These are phyloP conservation scores for Sander vitreus DNA, from an alignment of 2,113 vertebrate genomes.

Conservation along the genomic window DNA sequence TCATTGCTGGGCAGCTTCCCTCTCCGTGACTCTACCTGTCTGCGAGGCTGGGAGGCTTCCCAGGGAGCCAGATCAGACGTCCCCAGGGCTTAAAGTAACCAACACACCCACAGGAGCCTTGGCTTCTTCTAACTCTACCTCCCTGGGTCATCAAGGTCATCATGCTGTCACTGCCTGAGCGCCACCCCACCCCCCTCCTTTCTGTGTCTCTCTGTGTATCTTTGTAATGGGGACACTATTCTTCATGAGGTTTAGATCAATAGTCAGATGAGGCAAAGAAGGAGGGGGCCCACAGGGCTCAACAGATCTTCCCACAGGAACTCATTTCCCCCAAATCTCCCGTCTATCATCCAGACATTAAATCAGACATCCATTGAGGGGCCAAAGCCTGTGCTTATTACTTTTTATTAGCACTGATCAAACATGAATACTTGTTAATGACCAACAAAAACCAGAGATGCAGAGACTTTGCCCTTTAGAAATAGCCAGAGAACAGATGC, in stretches of 20 bases:
- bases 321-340: slow-evolving; percentile 57
- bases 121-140: slow-evolving; percentile 54
- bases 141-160: slow-evolving; percentile 53
- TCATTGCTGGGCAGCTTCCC: slow-evolving; percentile 65
- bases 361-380: slow-evolving; percentile 55
- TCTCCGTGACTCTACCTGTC: slow-evolving; percentile 53
- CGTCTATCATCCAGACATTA: slow-evolving; percentile 54
- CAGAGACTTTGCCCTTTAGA: slow-evolving; percentile 38
- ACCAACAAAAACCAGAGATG: slow-evolving; percentile 63
- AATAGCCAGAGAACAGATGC: slow-evolving; percentile 63
- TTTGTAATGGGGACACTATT: slow-evolving; percentile 27
- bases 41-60: slow-evolving; percentile 66
- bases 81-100: slow-evolving; percentile 57
- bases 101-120: slow-evolving; percentile 70
- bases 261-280: slow-evolving; percentile 52
- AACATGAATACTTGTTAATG: slow-evolving; percentile 70
- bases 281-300: slow-evolving; percentile 25
- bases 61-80: slow-evolving; percentile 52
- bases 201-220: not conserved
- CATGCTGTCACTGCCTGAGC: slow-evolving; percentile 57
- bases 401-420: slow-evolving; percentile 72
- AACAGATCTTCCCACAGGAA: slow-evolving; percentile 66
- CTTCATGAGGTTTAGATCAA: slow-evolving; percentile 65
- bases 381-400: slow-evolving; percentile 54
- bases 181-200: not conserved